phyloP scores from a whole-genome alignment of 2,797 vertebrate genomes.

The Artibeus jamaicensis region DNA sequence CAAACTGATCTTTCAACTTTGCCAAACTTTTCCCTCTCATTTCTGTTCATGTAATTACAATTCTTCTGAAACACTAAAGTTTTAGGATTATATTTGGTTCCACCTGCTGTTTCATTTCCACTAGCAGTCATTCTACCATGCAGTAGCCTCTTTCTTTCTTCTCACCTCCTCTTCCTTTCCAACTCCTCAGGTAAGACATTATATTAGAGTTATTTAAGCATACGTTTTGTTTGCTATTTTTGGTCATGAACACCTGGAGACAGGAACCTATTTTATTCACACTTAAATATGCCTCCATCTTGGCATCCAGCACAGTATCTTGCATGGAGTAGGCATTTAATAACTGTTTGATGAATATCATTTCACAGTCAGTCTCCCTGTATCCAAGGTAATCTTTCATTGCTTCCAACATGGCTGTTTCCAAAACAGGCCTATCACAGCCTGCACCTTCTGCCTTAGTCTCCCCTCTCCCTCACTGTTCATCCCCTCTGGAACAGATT shows the following conservation, averaged over 20 bases:
- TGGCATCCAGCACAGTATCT: neutral
- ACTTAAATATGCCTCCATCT: neutral
- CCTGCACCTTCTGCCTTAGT: neutral
- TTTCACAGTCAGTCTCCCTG: neutral
- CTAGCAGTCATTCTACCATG: neutral
- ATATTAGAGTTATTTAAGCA: neutral
- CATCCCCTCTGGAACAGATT: neutral
- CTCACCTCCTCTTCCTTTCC: neutral
- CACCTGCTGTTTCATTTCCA: neutral
- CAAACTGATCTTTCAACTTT: neutral
- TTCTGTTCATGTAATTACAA: neutral
- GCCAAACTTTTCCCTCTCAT: neutral
- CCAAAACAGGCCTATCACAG: neutral
- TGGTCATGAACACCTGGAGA: slow-evolving; percentile 3
- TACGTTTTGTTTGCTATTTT: slow-evolving; percentile 10
- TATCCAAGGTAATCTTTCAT: neutral
- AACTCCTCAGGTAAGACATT: neutral
- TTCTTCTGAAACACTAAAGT: neutral
- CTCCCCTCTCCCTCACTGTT: neutral
- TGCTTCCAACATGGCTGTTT: neutral
- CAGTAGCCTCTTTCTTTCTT: neutral
- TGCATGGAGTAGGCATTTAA: neutral
- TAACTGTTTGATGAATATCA: neutral
- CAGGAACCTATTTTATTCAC: neutral
- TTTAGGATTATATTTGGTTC: neutral